Evolutionary conservation across 2,888 invertebrate genomes (phyloP), one percentile per base, ranked within the genome.

Genomic region (Sinhomidia bicolor): DNA sequence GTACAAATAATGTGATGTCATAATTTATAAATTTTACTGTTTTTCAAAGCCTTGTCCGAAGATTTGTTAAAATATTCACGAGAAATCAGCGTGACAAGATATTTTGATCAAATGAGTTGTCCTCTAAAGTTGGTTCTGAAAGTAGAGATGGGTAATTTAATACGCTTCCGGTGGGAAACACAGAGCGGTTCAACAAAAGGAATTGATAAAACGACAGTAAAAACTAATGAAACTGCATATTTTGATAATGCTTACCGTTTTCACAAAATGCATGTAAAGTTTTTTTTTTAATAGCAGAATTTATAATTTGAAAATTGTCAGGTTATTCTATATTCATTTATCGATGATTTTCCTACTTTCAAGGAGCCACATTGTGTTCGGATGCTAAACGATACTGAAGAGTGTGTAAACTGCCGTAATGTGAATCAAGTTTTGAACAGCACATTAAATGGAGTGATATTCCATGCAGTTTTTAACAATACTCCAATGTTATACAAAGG

Each of bases 401-500:
- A 36, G 0, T 88, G 88, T 23, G n/a, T 5, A 32, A 51, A 41
- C 23, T 88, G 83, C 29, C 5, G 36, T 7, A 0, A n/a, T 26
- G 79, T 54, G 2, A 32, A 54, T 23, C 20, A 57, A 32, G 23
- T 62, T 1, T 20, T n/a, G 23, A 83, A 78, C 20, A 78, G 54
- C 20, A 76, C 88, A 0, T 26, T 57, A 7, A 88, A 88, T 32
- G 88, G 47, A 10, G 76, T 57, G 10, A 29, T 47, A 57, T 71
- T 88, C 17, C 41, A 79, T n/a, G 88, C 84, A 10, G 47, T 0
- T 5, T 17, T 26, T 9, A 12, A 23, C 2, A 36, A 76, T 54
- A 17, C 9, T 1, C 14, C 23, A 14, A 26, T 84, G 32, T 44
- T 88, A 17, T 80, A 54, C 68, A 88, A 88, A 84, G 88, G 88